Percentiles rank a stretch among this genome's conserved stretches.
phyloP scores from a whole-genome alignment of 2,113 vertebrate species.

The Dicaeum eximium region DNA sequence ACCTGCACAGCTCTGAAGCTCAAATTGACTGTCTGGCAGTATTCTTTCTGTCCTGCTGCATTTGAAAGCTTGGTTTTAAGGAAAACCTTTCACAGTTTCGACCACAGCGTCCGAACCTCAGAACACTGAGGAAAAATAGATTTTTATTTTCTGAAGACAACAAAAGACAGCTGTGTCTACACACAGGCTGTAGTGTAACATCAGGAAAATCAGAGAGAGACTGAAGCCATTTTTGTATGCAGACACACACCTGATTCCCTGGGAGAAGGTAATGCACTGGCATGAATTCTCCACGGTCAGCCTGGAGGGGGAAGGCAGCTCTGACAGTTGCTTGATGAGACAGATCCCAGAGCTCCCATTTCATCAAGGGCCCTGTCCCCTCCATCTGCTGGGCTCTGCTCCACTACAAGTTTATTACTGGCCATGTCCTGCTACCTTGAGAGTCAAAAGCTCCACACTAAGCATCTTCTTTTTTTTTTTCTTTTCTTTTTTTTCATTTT shows the following conservation, averaged over 20 bases:
- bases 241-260: not conserved
- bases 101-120: not conserved
- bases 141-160: not conserved
- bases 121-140: not conserved
- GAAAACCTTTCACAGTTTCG: not conserved
- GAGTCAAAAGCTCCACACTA: not conserved
- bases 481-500: no score
- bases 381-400: not conserved
- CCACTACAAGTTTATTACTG: not conserved
- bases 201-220: not conserved
- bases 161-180: not conserved
- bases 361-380: not conserved
- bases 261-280: not conserved
- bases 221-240: not conserved
- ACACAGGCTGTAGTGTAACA: not conserved
- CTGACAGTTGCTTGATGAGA: not conserved
- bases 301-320: not conserved
- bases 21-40: constrained; percentile 7
- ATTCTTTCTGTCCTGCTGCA: constrained; percentile 1
- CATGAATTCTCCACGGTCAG: not conserved
- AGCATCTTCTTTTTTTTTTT: not conserved
- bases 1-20: constrained; percentile 32
- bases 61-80: not conserved
- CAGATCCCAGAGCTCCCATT: not conserved
- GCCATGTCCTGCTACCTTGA: not conserved